Evolutionary conservation across 2,888 invertebrate species (phyloP).

Genomic region (Drosophila affinis): DNA sequence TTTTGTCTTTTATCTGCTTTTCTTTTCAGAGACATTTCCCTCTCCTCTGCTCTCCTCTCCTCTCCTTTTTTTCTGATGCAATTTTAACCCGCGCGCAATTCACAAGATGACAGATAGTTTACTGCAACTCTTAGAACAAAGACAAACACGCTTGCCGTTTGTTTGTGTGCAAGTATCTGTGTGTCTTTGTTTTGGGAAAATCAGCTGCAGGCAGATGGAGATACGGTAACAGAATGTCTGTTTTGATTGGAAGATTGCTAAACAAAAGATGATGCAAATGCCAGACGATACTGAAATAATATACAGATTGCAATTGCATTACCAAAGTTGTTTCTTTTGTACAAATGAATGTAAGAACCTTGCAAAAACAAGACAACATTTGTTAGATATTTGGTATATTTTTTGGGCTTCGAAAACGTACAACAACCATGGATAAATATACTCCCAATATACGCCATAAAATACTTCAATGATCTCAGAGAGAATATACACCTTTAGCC

Average conservation of each 20-base stretch:
- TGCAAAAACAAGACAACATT: neutral
- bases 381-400: neutral
- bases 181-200: neutral
- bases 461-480: no score
- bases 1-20: constrained; percentile 37
- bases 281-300: neutral
- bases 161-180: neutral
- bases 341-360: neutral
- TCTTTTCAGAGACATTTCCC: constrained; percentile 1
- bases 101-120: constrained; percentile 47
- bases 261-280: neutral
- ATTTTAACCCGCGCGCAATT: constrained; percentile 37
- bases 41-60: neutral
- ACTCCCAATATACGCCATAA: no score
- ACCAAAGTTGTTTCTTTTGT: neutral
- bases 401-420: no score
- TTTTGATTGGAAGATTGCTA: neutral
- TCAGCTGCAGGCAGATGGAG: neutral
- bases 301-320: neutral
- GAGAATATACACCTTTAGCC: no score
- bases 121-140: constrained; percentile 16
- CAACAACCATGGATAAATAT: neutral
- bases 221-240: neutral
- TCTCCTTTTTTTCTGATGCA: neutral
- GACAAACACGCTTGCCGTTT: neutral